Evolutionary conservation across 2,797 vertebrate species (phyloP), one percentile per base, ranked within the genome.

Genomic region (Microctenopoma steveboyesi): DNA sequence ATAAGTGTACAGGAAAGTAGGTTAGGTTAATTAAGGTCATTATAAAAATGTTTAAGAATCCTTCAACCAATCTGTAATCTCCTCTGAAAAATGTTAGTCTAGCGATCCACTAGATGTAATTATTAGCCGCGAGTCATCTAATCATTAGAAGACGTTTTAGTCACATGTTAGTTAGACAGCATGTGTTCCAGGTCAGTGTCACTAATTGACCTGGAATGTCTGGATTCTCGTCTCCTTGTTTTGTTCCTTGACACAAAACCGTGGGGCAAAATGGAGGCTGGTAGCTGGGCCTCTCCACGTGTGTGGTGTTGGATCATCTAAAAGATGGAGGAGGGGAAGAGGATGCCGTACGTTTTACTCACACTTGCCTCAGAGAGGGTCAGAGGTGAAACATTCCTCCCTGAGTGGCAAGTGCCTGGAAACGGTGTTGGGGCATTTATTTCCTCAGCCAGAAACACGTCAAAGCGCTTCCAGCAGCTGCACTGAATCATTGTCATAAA

Each of bases 251-350:
- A 92, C 86, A 88, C 79, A 89, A 88, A 86, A 83, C 77, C 28
- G 3, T 53, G 40, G 74, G 79, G 79, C 69, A 91, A 89, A 91
- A 86, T 88, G 86, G 86, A 85, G 75, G 72, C 65, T 82, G 51
- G 72, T 56, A 46, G 74, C 57, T 8, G 83, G 83, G 35, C 82
- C 87, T 78, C 81, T 88, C 88, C 87, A 88, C 87, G 82, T 92
- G 89, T 91, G 88, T 86, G 88, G 87, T 62, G 81, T 80, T 77
- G 83, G 86, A 86, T 86, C 78, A 72, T 79, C 83, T 72, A 61
- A 83, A 84, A 76, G 80, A 83, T 89, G 86, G 86, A 86, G 86
- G 90, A 86, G 82, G 85, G 81, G 86, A 71, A 73, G 60, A 81
- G 83, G 86, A 88, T 79, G 64, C 64, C 78, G 37, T 80, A 69